Evolutionary conservation across 2,888 invertebrate genomes (phyloP).

Genomic region (Cephus nigrinus): DNA sequence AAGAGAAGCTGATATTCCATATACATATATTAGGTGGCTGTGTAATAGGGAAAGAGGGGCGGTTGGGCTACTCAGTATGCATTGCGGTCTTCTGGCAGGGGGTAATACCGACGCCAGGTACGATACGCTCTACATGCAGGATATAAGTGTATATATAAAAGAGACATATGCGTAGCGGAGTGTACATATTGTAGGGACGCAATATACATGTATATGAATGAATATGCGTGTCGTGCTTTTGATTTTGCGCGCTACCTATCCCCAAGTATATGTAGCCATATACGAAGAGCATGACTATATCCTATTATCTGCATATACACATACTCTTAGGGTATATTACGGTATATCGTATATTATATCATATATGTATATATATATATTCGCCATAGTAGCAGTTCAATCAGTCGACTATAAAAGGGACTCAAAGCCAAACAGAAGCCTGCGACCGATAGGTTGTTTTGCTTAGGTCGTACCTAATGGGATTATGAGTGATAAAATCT

Average conservation of each 20-base stretch:
- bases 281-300: no score
- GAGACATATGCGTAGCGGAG: not conserved
- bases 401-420: slow-evolving; percentile 23
- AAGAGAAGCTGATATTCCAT: slow-evolving; percentile 48
- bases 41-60: slow-evolving; percentile 53
- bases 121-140: slow-evolving; percentile 12
- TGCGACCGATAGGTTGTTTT: slow-evolving; percentile 3
- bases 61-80: slow-evolving; percentile 63
- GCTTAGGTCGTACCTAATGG: slow-evolving; percentile 15
- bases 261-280: no score
- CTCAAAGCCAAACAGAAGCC: slow-evolving; percentile 20
- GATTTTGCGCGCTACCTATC: slow-evolving; percentile 23
- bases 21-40: slow-evolving; percentile 55
- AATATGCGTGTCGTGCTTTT: slow-evolving; percentile 20
- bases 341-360: not conserved
- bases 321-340: not conserved
- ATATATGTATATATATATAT: not conserved
- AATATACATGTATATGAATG: not conserved
- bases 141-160: slow-evolving; percentile 15
- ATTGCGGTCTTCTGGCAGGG: slow-evolving; percentile 59
- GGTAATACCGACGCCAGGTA: slow-evolving; percentile 46
- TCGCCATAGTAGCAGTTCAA: slow-evolving; percentile 9
- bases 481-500: slow-evolving; percentile 14
- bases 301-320: not conserved
- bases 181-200: not conserved